Evolutionary conservation across 2,888 invertebrate species (phyloP), one percentile per base, ranked within the genome.

Genomic region (Drosophila kuntzei): DNA sequence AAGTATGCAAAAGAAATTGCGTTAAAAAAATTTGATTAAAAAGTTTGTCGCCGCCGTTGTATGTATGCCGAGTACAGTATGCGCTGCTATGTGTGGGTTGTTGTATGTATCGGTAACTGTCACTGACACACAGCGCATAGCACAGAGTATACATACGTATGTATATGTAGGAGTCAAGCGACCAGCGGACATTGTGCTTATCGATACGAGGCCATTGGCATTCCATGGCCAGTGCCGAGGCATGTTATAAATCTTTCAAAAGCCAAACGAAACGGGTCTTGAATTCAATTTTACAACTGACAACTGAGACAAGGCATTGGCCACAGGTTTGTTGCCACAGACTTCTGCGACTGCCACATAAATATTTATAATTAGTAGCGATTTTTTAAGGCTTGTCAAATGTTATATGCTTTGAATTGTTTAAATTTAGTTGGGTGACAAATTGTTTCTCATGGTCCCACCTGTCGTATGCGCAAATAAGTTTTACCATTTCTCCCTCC

Each of bases 21-120:
- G 80, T 82, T 79, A 55, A 85, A 87, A 84, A 84, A 85, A 87
- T 85, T 85, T 85, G 88, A 87, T 87, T 85, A 87, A 85, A 85
- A 85, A 85, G 86, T 87, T 84, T 85, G 84, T 87, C 86, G 86
- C 87, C 76, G 69, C 47, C 47, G 59, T 44, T 69, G 44, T 53
- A 27, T 69, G 44, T 53, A 27, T 50, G 18, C 36, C 16, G 49
- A 14, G 34, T 49, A 63, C 20, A 47, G 41, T 36, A 43, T 47
- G 16, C 14, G 16, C 50, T 43, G 37, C 25, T 51, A 8, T 71
- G 41, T 62, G 34, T 57, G 63, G 34, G 22, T 65, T 12, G 63
- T 61, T 69, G 47, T 70, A 61, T 82, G 64, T 75, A 63, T 76
- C 51, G 74, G 71, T 60, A 63, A 79, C 80, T 79, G 87, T 77